phyloP scores from a whole-genome alignment of 2,888 invertebrate genomes.

The Cyaniris semiargus region DNA sequence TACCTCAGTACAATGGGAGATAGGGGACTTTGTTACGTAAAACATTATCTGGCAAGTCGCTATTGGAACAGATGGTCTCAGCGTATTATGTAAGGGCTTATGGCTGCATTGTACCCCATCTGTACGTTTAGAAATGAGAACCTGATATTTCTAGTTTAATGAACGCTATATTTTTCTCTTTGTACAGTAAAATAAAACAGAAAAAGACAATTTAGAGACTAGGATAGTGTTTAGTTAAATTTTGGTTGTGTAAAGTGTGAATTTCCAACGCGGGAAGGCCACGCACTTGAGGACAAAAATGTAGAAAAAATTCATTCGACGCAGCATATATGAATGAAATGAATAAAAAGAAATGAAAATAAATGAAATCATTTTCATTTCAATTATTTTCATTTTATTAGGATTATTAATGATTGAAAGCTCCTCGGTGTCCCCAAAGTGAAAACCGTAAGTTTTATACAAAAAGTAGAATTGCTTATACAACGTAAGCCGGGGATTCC shows the following conservation, averaged over 20 bases:
- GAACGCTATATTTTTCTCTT: not conserved
- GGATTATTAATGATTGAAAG: not conserved
- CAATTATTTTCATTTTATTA: too few species aligned
- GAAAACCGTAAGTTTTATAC: not conserved
- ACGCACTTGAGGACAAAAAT: too few species aligned
- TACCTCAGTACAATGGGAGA: not conserved
- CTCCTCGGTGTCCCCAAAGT: not conserved
- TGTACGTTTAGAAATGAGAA: constrained; percentile 15
- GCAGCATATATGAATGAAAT: too few species aligned
- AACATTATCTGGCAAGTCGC: constrained; percentile 15
- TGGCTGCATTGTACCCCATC: constrained; percentile 2
- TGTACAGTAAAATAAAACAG: not conserved
- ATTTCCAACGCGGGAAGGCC: too few species aligned
- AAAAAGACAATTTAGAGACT: too few species aligned
- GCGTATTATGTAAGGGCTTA: constrained; percentile 14
- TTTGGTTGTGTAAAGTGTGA: too few species aligned
- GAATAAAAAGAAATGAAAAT: too few species aligned
- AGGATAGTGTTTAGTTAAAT: too few species aligned
- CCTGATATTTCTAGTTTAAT: constrained; percentile 3
- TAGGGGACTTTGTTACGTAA: constrained; percentile 16
- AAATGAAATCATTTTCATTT: too few species aligned
- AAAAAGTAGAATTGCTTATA: constrained; percentile 18
- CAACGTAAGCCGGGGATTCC: not conserved
- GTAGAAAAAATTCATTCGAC: too few species aligned
- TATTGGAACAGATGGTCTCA: constrained; percentile 19